Conservation (phyloP, 2,113 vertebrate species). For the Podocnemis expansa region DNA sequence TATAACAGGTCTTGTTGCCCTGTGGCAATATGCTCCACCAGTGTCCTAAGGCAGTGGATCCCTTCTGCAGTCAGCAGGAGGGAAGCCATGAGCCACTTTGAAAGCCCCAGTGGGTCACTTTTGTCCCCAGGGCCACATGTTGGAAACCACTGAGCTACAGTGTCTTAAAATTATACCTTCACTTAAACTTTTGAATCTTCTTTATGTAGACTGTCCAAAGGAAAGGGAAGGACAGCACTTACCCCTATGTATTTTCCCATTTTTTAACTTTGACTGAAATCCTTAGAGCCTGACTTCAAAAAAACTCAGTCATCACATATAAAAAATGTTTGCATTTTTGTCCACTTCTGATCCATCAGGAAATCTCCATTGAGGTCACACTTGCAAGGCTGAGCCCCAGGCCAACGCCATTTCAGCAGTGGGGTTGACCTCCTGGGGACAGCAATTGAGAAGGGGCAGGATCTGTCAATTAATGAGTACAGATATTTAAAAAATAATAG, state of each 20-base stretch:
- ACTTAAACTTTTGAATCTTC: background rate
- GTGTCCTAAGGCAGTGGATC: no score
- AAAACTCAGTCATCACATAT: background rate
- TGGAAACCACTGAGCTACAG: background rate
- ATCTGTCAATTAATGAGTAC: background rate
- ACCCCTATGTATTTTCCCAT: background rate
- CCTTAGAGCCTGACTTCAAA: background rate
- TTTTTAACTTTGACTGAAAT: background rate
- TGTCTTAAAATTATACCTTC: background rate
- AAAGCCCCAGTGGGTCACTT: no score
- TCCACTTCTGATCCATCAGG: background rate
- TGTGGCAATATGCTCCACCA: no score
- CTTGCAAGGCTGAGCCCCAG: rapidly evolving
- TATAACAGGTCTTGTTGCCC: no score
- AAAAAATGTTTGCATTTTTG: background rate
- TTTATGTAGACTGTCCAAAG: rapidly evolving
- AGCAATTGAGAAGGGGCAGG: background rate
- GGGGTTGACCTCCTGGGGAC: rapidly evolving
- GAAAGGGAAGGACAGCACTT: background rate
- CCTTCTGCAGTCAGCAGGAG: no score
- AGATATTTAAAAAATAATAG: rapidly evolving
- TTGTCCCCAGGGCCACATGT: no score
- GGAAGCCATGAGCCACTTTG: no score
- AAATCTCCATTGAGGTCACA: background rate
- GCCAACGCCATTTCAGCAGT: background rate